These are phyloP conservation scores for Potamarius usumacintae DNA, from an alignment of 2,113 vertebrate species.

Conservation along the genomic window DNA sequence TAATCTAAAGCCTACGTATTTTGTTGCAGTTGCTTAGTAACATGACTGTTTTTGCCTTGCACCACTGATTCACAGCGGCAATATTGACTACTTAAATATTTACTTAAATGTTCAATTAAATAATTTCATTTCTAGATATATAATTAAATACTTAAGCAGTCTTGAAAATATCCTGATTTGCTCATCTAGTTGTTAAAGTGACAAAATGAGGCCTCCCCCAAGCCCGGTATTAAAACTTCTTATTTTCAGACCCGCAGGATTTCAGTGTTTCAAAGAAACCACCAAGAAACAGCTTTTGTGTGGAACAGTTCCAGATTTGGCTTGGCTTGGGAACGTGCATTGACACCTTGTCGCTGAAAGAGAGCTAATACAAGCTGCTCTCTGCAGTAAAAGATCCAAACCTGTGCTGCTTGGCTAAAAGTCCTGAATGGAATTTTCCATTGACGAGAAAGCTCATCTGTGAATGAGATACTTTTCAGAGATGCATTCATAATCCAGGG, in stretches of 20 bases:
- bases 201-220: neutral
- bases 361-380: neutral
- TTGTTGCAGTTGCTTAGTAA: neutral
- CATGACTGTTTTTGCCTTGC: neutral
- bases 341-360: neutral
- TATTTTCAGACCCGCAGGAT: neutral
- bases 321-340: neutral
- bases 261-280: neutral
- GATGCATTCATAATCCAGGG: slow-evolving; percentile 10
- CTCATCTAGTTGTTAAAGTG: neutral
- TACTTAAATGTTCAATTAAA: neutral
- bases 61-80: neutral
- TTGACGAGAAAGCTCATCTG: slow-evolving; percentile 20
- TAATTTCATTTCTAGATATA: neutral
- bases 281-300: neutral
- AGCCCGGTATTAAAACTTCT: neutral
- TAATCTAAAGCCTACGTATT: neutral
- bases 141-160: neutral
- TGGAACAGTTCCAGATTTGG: neutral
- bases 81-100: neutral
- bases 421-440: slow-evolving; percentile 38
- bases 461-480: slow-evolving; percentile 32
- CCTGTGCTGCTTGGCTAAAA: neutral
- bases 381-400: neutral
- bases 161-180: neutral